These are phyloP conservation scores for Epizoanthus stellaris DNA, from an alignment of 92 coral and sea anemone species.

Conservation along the genomic window DNA sequence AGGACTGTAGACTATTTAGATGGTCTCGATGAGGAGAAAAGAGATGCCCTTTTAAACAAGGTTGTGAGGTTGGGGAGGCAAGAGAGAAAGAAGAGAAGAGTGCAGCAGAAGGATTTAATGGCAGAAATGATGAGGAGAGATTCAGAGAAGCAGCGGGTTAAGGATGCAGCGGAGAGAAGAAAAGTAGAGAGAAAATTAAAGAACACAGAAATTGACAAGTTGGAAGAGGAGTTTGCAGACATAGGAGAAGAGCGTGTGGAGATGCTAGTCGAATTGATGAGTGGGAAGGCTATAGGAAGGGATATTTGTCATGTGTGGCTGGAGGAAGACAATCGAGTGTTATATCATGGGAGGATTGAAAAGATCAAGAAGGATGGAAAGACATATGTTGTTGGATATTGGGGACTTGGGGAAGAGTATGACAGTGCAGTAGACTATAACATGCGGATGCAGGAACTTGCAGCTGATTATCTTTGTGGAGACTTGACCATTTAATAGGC, in stretches of 20 bases:
- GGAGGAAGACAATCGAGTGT: not conserved
- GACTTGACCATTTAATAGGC: not conserved
- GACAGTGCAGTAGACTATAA: not conserved
- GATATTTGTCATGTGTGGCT: not conserved
- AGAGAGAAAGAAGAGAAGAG: slow-evolving; percentile 16
- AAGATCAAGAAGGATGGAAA: not conserved
- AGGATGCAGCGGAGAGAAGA: slow-evolving; percentile 2
- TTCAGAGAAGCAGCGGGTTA: slow-evolving; percentile 2
- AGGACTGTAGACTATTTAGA: slow-evolving; percentile 21
- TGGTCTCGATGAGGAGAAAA: slow-evolving; percentile 3
- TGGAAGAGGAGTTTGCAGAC: too few species aligned
- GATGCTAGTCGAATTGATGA: not conserved
- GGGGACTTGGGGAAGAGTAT: not conserved
- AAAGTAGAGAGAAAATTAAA: too few species aligned
- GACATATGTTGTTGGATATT: not conserved
- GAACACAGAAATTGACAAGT: too few species aligned
- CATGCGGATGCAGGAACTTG: slow-evolving; percentile 7
- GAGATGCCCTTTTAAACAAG: slow-evolving; percentile 6
- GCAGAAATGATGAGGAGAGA: not conserved
- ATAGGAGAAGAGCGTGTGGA: not conserved
- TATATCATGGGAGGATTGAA: not conserved
- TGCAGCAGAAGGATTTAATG: slow-evolving; percentile 2
- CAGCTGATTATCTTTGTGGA: not conserved
- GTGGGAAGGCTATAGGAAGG: not conserved
- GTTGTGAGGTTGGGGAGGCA: slow-evolving; percentile 5